Percentiles rank a stretch among this genome's conserved stretches.
Evolutionary conservation across 2,888 invertebrate species (phyloP).

Genomic region (Actias luna): DNA sequence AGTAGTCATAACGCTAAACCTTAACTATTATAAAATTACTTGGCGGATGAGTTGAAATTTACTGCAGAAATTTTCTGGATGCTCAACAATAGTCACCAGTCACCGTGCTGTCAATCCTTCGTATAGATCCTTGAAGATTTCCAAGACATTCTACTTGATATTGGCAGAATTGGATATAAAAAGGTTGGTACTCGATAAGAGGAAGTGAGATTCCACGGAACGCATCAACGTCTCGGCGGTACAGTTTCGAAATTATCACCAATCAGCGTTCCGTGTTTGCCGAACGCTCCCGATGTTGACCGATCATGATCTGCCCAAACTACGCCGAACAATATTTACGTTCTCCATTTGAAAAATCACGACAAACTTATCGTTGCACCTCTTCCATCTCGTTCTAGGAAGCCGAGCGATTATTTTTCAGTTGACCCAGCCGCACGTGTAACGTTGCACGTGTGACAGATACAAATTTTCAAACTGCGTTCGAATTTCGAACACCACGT

Average conservation of each 20-base stretch:
- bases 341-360: not conserved
- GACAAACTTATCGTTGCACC: not conserved
- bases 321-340: not conserved
- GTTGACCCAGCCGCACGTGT: not conserved
- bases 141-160: too few species aligned
- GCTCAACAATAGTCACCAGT: too few species aligned
- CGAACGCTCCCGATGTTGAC: not conserved
- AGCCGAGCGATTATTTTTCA: not conserved
- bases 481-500: not conserved
- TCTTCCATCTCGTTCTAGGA: not conserved
- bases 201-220: too few species aligned
- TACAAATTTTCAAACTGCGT: not conserved
- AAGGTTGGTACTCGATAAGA: too few species aligned
- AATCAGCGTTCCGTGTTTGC: not conserved
- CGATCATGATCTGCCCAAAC: not conserved
- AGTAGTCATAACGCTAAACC: too few species aligned
- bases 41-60: too few species aligned
- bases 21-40: too few species aligned
- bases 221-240: too few species aligned
- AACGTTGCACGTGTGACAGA: not conserved
- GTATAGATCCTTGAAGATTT: too few species aligned
- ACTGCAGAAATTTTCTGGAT: too few species aligned
- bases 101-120: too few species aligned
- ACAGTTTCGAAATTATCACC: not conserved
- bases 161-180: too few species aligned